Conservation (phyloP, 1,140 invertebrate genomes). For the Nephotettix cincticeps region DNA sequence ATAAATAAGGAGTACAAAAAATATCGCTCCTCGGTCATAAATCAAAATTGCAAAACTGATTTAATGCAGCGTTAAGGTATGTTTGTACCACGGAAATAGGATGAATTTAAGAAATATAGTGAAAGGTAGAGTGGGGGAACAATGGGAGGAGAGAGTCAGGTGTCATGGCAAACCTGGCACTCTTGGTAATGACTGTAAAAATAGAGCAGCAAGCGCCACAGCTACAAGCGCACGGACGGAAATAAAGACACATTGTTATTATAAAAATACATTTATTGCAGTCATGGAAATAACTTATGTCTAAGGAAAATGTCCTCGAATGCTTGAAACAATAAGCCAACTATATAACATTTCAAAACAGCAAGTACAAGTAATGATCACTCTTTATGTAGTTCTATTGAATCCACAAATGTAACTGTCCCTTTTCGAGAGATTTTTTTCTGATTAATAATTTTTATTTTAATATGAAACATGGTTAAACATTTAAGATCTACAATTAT, state of each 20-base stretch:
- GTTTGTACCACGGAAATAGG: constrained; percentile 8
- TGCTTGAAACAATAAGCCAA: not conserved
- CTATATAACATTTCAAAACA: too few relatives aligned
- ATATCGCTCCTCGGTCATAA: too few relatives aligned
- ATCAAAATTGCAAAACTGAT: not conserved
- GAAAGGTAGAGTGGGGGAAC: not conserved
- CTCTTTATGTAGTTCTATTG: too few relatives aligned
- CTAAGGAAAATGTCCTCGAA: constrained; percentile 11
- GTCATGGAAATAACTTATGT: constrained; percentile 27
- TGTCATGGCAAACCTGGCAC: not conserved
- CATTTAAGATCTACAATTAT: too few relatives aligned
- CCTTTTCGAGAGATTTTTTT: too few relatives aligned
- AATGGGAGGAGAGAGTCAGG: not conserved
- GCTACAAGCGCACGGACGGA: not conserved
- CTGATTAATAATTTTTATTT: too few relatives aligned
- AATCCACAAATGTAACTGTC: too few relatives aligned
- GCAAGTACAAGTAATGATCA: too few relatives aligned
- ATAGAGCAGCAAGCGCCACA: constrained; percentile 11
- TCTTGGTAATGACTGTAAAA: constrained; percentile 3
- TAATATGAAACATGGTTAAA: too few relatives aligned
- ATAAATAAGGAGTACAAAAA: too few relatives aligned
- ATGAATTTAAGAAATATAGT: not conserved
- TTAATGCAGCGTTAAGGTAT: constrained; percentile 9
- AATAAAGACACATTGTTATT: constrained; percentile 14
- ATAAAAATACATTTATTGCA: constrained; percentile 31